Evolutionary conservation across 2,888 invertebrate species (phyloP), one percentile per base, ranked within the genome.

Genomic region (Zeuzera pyrina): DNA sequence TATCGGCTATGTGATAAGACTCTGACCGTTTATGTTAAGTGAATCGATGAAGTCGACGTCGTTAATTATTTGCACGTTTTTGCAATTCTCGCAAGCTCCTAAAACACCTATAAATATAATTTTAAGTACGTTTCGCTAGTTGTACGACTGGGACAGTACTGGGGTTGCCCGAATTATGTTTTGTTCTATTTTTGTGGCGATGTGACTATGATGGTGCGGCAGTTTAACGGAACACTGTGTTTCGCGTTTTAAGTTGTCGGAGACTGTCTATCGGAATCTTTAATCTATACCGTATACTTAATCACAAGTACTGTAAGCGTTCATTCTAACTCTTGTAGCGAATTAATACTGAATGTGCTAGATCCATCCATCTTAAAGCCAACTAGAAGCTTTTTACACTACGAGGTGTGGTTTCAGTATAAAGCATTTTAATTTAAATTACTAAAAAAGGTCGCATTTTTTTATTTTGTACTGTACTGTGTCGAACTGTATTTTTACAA

Each of bases 51-150:
- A n/a, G n/a, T n/a, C n/a, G n/a, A n/a, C n/a, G n/a, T n/a, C n/a
- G 63, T 55, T 49, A 51, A 66, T 72, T 52, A 65, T 76, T 79
- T 73, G 78, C 78, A 77, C 76, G 70, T 78, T 74, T 76, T 12
- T 66, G 57, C 65, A 63, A 61, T 57, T 67, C 59, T 62, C 49
- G 66, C 69, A 65, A 65, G 52, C 59, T 66, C 54, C 52, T 64
- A 47, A 54, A 60, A 62, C 52, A 61, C 49, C 55, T 61, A 58
- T 52, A 38, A n/a, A n/a, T n/a, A n/a, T 55, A 57, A 46, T 47
- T 50, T 52, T 59, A 63, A 55, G 55, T 58, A 52, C 62, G 47
- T 49, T 62, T 66, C 62, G 61, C 62, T 62, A 62, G 53, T 57
- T 53, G 41, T 51, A 39, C n/a, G n/a, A n/a, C n/a, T n/a, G n/a